These are phyloP conservation scores for Melangyna quadrimaculata DNA, from an alignment of 2,888 invertebrate species.

Conservation along the genomic window DNA sequence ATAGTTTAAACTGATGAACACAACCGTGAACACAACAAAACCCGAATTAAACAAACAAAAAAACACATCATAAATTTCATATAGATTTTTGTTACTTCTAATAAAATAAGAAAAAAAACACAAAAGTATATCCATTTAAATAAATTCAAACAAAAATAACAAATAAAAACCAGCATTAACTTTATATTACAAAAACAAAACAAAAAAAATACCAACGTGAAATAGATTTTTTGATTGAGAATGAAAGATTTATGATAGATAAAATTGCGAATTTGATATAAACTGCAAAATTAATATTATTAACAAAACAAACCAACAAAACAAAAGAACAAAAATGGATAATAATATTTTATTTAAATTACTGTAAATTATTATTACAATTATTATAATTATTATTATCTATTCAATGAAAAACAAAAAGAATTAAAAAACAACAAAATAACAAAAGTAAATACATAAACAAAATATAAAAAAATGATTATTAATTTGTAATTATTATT, in stretches of 20 bases:
- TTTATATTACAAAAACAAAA: conserved; percentile 17
- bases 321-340: conserved; percentile 39
- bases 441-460: conserved; percentile 37
- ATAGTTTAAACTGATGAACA: conserved; percentile 45
- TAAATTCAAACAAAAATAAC: conserved; percentile 35
- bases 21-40: conserved; percentile 15
- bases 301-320: neutral
- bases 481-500: conserved; percentile 71
- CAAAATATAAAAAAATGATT: conserved; percentile 59
- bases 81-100: conserved; percentile 67
- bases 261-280: conserved; percentile 58
- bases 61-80: conserved; percentile 59
- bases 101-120: conserved; percentile 27
- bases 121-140: conserved; percentile 52
- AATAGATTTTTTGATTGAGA: conserved; percentile 52
- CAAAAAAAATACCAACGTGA: conserved; percentile 47
- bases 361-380: conserved; percentile 68
- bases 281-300: conserved; percentile 36
- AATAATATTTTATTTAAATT: conserved; percentile 62
- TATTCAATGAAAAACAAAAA: conserved; percentile 57
- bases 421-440: conserved; percentile 38
- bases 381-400: conserved; percentile 55
- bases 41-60: conserved; percentile 24
- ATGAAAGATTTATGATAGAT: conserved; percentile 45
- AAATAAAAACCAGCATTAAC: conserved; percentile 18